Base-by-base conservation (phyloP, 2,797 vertebrate genomes). In the Aratinga solstitialis region DNA sequence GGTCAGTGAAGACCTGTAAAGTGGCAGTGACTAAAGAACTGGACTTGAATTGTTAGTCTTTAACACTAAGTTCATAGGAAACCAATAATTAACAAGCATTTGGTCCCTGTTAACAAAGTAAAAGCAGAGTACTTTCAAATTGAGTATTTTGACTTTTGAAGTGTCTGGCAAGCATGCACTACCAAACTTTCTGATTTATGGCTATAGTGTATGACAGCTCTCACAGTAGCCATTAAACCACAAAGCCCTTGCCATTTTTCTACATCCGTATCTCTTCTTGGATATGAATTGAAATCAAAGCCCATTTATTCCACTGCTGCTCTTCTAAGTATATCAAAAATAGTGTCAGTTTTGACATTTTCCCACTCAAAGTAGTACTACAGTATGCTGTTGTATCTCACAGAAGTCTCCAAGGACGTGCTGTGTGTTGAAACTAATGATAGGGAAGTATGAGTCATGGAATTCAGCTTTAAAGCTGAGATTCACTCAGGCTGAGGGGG, bases 331-430 rank as follows among this genome's bases (percentile, higher is more conserved):
- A 77, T 93, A 61, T 95, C 84, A 95, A 92, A 95, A 90, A 82
- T 42, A 61, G 80, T 96, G 91, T 17, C 91, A 94, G 77, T 93
- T 96, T 87, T 96, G 93, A 95, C 87, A 85, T 93, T 94, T 94
- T 88, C 38, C 73, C 53, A 74, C 80, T 93, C 72, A 58, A 27
- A 94, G 51, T 67, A 59, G 71, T 81, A 30, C 56, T 93, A 14
- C 56, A 67, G 45, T 62, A 23, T 91, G 74, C 74, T 2, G 38
- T 62, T 87, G 61, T 88, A 53, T 90, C 88, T 95, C 56, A 58
- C 56, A 68, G 80, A 77, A 89, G 16, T 84, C 84, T 96, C 84
- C 71, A 93, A 93, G 92, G 94, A 76, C 74, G 51, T 34, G 4
- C 36, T 34, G 61, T 56, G 21, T 42, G 43, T 87, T 89, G 67